These are phyloP conservation scores for Genyomyrus donnyi DNA, from an alignment of 2,113 vertebrate species.

Conservation along the genomic window DNA sequence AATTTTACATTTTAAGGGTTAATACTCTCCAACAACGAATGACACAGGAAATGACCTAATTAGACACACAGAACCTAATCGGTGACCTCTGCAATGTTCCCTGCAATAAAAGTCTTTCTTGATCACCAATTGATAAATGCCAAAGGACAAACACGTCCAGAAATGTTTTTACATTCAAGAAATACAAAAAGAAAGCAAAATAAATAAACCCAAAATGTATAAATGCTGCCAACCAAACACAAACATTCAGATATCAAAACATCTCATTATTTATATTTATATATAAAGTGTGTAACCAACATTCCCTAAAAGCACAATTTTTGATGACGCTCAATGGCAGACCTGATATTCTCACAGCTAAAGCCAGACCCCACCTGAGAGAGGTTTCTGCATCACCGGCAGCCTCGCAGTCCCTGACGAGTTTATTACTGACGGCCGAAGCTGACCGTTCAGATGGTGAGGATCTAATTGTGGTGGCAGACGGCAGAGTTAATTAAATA, in stretches of 20 bases:
- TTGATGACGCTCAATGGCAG: background rate
- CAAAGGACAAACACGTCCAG: background rate
- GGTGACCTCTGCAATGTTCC: background rate
- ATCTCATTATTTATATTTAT: slow-evolving; percentile 20
- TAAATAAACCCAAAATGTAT: slow-evolving; percentile 47
- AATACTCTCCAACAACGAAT: background rate
- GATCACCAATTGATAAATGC: background rate
- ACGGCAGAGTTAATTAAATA: slow-evolving; percentile 14
- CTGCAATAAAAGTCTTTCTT: background rate
- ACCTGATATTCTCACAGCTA: background rate
- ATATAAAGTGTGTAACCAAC: background rate
- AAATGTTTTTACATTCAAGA: slow-evolving; percentile 29
- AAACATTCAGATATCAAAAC: slow-evolving; percentile 15
- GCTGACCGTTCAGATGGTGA: background rate
- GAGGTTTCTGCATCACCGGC: background rate
- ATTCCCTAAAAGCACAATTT: slow-evolving; percentile 5
- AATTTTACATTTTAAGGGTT: background rate
- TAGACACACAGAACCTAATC: background rate
- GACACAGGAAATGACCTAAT: background rate
- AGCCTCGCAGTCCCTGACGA: background rate
- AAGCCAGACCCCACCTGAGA: background rate
- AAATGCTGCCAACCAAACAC: slow-evolving; percentile 3
- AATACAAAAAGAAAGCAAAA: slow-evolving; percentile 32
- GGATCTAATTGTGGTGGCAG: slow-evolving; percentile 13
- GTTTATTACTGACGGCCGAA: background rate